phyloP scores from a whole-genome alignment of 2,888 invertebrate species.

The Xylocampa areola region DNA sequence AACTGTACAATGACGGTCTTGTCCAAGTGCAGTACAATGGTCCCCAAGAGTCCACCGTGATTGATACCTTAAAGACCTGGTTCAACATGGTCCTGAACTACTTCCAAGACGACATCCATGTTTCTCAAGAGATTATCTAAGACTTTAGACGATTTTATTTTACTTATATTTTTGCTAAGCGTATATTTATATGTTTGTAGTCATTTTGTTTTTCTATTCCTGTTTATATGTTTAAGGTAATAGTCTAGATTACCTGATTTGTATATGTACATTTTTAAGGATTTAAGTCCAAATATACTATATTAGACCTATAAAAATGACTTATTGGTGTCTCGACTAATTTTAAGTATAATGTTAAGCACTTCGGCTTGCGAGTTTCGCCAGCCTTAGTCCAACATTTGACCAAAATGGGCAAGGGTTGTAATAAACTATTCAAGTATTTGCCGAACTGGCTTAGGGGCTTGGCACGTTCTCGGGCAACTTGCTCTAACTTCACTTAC shows the following conservation, averaged over 20 bases:
- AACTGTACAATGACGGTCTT: conserved; percentile 76
- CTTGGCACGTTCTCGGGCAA: conserved; percentile 62
- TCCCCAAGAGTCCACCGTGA: conserved; percentile 68
- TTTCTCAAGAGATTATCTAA: conserved; percentile 74
- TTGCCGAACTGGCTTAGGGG: conserved; percentile 36
- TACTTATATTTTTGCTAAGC: neutral
- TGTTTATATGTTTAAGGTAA: neutral
- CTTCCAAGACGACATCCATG: conserved; percentile 70
- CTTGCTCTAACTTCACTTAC: conserved; percentile 59
- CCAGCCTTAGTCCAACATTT: no score
- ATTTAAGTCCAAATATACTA: conserved; percentile 22
- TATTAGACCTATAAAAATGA: no score
- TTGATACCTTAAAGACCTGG: conserved; percentile 76
- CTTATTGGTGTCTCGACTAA: no score
- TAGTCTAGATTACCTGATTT: neutral
- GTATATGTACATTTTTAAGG: conserved; percentile 18
- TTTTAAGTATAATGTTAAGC: no score
- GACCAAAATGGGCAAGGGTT: conserved; percentile 49
- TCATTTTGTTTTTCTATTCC: neutral
- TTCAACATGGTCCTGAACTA: conserved; percentile 77
- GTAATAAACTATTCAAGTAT: conserved; percentile 62
- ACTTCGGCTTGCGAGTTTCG: no score
- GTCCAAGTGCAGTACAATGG: conserved; percentile 72
- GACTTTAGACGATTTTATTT: neutral
- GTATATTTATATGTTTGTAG: neutral